phyloP scores from a whole-genome alignment of 2,888 invertebrate genomes.

The Drosophila eohydei region DNA sequence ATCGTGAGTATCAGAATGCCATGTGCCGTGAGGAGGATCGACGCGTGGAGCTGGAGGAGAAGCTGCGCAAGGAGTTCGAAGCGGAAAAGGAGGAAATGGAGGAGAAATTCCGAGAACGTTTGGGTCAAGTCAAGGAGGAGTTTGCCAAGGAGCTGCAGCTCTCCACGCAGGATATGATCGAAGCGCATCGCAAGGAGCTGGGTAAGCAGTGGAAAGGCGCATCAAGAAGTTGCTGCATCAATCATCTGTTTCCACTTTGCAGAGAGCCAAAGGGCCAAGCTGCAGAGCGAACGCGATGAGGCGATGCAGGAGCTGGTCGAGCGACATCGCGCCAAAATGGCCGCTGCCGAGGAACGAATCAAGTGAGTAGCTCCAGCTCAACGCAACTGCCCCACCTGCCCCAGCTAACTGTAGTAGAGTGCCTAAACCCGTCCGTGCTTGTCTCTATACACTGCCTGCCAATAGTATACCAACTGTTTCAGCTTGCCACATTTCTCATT shows the following conservation, averaged over 20 bases:
- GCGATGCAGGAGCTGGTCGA: slow-evolving; percentile 86
- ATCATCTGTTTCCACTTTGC: neutral
- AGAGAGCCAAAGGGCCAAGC: slow-evolving; percentile 86
- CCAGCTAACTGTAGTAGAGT: slow-evolving; percentile 26
- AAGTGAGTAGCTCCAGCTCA: slow-evolving; percentile 82
- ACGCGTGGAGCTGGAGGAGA: slow-evolving; percentile 80
- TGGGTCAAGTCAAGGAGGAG: slow-evolving; percentile 84
- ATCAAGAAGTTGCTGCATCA: no score
- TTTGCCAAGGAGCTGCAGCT: slow-evolving; percentile 83
- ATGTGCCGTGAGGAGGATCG: slow-evolving; percentile 84
- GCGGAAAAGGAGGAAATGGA: slow-evolving; percentile 90
- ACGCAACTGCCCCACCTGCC: neutral
- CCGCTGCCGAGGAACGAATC: slow-evolving; percentile 84
- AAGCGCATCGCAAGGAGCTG: slow-evolving; percentile 88
- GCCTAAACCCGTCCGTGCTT: neutral
- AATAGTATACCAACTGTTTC: slow-evolving; percentile 4
- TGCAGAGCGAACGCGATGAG: slow-evolving; percentile 87
- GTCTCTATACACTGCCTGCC: slow-evolving; percentile 10
- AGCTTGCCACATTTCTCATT: slow-evolving; percentile 20
- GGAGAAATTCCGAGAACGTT: slow-evolving; percentile 89
- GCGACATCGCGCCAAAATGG: slow-evolving; percentile 85
- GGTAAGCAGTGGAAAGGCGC: slow-evolving; percentile 85
- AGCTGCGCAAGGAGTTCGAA: slow-evolving; percentile 87
- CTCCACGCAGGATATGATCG: slow-evolving; percentile 88
- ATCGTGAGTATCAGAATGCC: slow-evolving; percentile 84